A percentile compares a stretch with the other conserved stretches of the same genome.
Conservation (phyloP, 2,888 invertebrate species). For the Leucophenga montana region DNA sequence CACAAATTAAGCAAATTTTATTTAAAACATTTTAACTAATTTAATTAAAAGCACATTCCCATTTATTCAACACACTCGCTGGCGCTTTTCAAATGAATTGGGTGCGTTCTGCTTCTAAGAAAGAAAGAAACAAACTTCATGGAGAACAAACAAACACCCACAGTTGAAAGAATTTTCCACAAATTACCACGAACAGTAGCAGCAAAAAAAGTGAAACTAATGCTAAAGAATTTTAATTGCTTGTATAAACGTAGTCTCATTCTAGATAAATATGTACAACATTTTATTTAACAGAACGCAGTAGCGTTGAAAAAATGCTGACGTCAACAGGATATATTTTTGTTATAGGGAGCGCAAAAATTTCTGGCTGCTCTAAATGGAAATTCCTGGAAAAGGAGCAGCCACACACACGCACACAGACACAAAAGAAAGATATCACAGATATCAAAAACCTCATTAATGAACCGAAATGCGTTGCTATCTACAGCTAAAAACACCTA, state of each 20-base stretch:
- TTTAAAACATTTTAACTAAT: constrained; percentile 52
- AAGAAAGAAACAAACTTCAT: no score
- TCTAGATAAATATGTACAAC: constrained; percentile 8
- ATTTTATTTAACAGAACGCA: background rate
- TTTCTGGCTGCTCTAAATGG: background rate
- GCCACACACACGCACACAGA: background rate
- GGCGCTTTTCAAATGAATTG: background rate
- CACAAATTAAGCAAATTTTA: constrained; percentile 50
- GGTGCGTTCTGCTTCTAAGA: background rate
- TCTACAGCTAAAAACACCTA: no score
- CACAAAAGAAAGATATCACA: no score
- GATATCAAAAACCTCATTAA: constrained; percentile 20
- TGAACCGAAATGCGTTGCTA: background rate
- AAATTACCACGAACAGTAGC: no score
- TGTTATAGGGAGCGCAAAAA: constrained; percentile 45
- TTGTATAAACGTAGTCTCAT: constrained; percentile 11
- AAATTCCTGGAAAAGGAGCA: background rate
- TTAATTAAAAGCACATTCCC: constrained; percentile 49
- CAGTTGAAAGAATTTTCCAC: no score
- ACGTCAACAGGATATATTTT: constrained; percentile 61
- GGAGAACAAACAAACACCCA: no score
- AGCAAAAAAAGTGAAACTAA: constrained; percentile 7
- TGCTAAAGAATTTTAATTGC: constrained; percentile 27
- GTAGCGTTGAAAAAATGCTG: constrained; percentile 63
- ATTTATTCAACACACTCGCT: no score